Conservation (phyloP, 2,797 vertebrate genomes). For the Petrocephalus sullivani region DNA sequence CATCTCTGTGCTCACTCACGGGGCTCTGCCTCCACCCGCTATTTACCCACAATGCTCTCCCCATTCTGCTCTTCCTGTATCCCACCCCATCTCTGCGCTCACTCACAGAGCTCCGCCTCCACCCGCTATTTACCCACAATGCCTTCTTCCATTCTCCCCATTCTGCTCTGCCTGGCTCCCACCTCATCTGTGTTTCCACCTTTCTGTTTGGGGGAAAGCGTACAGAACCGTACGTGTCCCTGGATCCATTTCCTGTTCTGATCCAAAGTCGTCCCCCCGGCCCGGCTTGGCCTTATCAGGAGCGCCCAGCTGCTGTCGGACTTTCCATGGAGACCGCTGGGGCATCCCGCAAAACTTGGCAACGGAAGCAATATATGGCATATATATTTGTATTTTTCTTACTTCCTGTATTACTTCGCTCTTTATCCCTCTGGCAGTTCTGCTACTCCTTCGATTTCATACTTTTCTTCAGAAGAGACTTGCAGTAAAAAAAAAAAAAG, state of each 20-base stretch:
- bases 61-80: background rate
- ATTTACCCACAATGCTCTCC: background rate
- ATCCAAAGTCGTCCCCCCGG: background rate
- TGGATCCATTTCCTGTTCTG: conserved; percentile 32
- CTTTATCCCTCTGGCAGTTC: conserved; percentile 37
- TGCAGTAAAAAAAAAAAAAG: conserved; percentile 15
- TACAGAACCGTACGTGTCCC: conserved; percentile 27
- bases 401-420: conserved; percentile 24
- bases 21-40: background rate
- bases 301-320: conserved; percentile 58
- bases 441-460: conserved; percentile 26
- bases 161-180: background rate
- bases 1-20: conserved; percentile 18
- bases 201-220: background rate
- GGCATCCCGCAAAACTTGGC: conserved; percentile 47
- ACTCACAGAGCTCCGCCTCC: background rate
- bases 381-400: conserved; percentile 38
- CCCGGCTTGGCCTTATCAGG: conserved; percentile 62
- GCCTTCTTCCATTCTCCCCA: background rate
- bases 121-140: background rate
- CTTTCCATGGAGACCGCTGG: conserved; percentile 51
- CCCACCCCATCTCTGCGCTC: conserved; percentile 26
- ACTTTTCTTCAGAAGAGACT: conserved; percentile 30
- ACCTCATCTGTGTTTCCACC: conserved; percentile 31
- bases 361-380: conserved; percentile 32